phyloP scores from a whole-genome alignment of 2,797 vertebrate genomes.

The Gallinago nigripennis region DNA sequence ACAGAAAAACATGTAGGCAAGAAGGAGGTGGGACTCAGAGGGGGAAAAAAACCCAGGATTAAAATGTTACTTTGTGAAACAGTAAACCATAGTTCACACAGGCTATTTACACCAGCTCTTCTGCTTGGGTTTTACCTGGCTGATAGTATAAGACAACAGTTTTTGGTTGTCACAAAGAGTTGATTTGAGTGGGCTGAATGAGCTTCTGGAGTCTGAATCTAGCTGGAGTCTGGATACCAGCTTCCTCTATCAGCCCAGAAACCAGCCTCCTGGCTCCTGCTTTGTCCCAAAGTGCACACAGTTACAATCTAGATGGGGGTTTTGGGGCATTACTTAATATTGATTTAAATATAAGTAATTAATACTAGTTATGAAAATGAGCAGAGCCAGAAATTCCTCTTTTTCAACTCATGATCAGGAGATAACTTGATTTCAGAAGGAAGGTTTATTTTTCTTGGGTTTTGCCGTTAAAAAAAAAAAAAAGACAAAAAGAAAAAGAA shows the following conservation, averaged over 20 bases:
- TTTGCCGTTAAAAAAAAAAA: background rate
- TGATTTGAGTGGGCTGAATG: background rate
- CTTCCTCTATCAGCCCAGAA: background rate
- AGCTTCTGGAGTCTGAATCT: background rate
- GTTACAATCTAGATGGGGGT: background rate
- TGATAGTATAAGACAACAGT: background rate
- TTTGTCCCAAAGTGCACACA: background rate
- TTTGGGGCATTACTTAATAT: background rate
- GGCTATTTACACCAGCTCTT: background rate
- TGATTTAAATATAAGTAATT: background rate
- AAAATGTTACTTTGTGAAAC: background rate
- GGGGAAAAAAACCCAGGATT: fast-evolving
- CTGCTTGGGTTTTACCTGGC: background rate
- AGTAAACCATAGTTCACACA: background rate
- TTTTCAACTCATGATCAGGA: background rate
- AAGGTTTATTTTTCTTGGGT: background rate
- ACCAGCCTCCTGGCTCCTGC: background rate
- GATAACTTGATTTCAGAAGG: background rate
- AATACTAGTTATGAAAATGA: background rate
- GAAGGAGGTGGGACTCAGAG: background rate
- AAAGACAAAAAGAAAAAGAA: background rate
- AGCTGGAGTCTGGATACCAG: background rate
- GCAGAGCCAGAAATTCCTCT: background rate
- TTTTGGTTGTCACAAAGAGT: background rate
- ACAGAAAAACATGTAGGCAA: background rate